Base-by-base conservation (phyloP, 2,113 vertebrate genomes). In the Prinia subflava region DNA sequence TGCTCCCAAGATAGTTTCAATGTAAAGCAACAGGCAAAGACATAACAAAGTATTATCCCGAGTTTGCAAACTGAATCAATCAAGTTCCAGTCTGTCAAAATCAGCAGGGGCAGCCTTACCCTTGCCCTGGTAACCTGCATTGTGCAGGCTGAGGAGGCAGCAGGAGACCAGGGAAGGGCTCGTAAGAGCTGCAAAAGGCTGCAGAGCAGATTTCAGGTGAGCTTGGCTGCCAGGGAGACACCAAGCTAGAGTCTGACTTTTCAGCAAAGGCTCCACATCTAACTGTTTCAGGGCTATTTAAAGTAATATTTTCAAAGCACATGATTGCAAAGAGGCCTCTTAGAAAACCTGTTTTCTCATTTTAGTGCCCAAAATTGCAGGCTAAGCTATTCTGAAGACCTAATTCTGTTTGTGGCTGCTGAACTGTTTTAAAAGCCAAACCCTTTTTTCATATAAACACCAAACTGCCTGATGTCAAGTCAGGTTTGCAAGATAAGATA, bases 401-500 rank as follows among this genome's bases (percentile, higher is more conserved):
- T 77, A 50, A 30, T 33, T 93, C 59, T 94, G 87, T 88, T 89
- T 96, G 87, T 71, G 53, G 35, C 52, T 84, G 73, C 73, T 90
- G 64, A 91, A 67, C 69, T 84, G 31, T 84, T 94, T 92, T 56
- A 70, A 94, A 94, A 94, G 83, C 91, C 89, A 94, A 96, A 63
- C 89, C 67, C 70, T 91, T 92, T 94, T 89, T 95, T 91, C 82
- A 56, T 93, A 92, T 95, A 96, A 95, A 96, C 90, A 96, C 63
- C 68, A 87, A 93, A 93, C 68, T 89, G 85, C 52, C 90, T 96
- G 82, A 88, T 95, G 94, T 93, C 68, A 88, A 73, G 56, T 90
- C 59, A 80, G 78, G 87, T 93, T 96, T 94, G 47, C 56, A 74
- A 95, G 93, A 95, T 95, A 89, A 96, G 91, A 95, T 96, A 96